phyloP scores from a whole-genome alignment of 2,888 invertebrate genomes.

The Cylloceria caligata region DNA sequence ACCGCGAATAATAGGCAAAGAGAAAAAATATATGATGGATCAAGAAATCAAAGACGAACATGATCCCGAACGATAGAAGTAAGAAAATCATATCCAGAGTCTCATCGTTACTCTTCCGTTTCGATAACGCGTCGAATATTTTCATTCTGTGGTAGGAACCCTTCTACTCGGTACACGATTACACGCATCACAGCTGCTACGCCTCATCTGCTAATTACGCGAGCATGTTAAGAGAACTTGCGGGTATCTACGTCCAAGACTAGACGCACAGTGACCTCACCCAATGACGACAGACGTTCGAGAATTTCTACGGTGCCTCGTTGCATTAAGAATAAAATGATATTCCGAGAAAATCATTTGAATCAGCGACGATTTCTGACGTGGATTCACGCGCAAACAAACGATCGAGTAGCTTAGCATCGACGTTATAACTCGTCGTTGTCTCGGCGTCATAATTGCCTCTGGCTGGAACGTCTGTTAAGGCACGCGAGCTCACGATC shows the following conservation, averaged over 20 bases:
- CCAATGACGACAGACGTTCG: constrained; percentile 58
- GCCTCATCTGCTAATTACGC: neutral
- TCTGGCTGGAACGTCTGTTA: constrained; percentile 34
- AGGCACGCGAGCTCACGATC: constrained; percentile 50
- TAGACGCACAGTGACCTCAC: constrained; percentile 62
- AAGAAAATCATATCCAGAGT: neutral
- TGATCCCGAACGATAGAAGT: neutral
- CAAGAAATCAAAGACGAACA: no score
- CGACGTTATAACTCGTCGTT: constrained; percentile 56
- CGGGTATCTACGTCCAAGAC: constrained; percentile 26
- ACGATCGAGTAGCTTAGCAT: constrained; percentile 10
- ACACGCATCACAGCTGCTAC: constrained; percentile 19
- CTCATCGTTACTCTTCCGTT: neutral
- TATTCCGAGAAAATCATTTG: constrained; percentile 32
- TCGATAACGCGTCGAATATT: neutral
- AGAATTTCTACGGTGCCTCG: constrained; percentile 49
- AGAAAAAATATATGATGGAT: no score
- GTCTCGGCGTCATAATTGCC: constrained; percentile 45
- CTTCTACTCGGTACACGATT: constrained; percentile 14
- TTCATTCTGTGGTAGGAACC: neutral
- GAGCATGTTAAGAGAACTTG: no score
- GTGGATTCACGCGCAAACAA: constrained; percentile 40
- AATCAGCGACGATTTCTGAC: constrained; percentile 50
- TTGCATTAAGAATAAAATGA: neutral
- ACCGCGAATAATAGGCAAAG: no score